Evolutionary conservation across 1,140 invertebrate genomes (phyloP), one percentile per base, ranked within the genome.

Genomic region (Euura lappo): DNA sequence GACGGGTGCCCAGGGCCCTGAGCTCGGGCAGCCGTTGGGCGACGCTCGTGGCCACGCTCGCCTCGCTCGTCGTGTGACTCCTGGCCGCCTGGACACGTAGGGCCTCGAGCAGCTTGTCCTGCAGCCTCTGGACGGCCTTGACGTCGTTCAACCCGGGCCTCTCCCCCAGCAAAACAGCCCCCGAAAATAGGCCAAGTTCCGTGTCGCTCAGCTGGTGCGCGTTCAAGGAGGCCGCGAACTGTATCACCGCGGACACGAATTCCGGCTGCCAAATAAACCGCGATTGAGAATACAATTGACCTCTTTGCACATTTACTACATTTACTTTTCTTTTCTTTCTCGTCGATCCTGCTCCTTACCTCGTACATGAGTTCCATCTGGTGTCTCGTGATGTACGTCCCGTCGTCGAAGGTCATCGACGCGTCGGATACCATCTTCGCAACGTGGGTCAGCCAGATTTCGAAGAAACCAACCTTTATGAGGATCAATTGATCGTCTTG

Each of bases 391-490:
- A 99, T 91, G 77, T 93, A 94, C 69, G 93, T 95, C 43, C 97
- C 97, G 81, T 99, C 97, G 75, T 96, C 94, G 86, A 99, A 97
- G n/a, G 96, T 95, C 80, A 99, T 89, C 70, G 92, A 92, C 72
- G 92, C 90, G 72, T 96, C 93, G 3, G 91, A 91, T n/a, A 96
- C 94, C 86, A 97, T 91, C 69, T 94, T 91, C 1, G 95, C 91
- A 70, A 96, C 93, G 77, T 97, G 93, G 69, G 94, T 93, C 71
- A 98, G 89, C 97, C 98, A 99, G 69, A 99, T 93, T 88, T 99
- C 97, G 86, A 99, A 98, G 89, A 99, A 99, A 47, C 97, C 97
- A 79, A 96, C 91, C 89, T 99, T 98, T 79, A 98, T 97, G 64
- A 98, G 90, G 77, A 97, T 97, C 70, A 98, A 89, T 87, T 98